Conservation (phyloP, 1,140 invertebrate species). For the Aradophagus sp. region DNA sequence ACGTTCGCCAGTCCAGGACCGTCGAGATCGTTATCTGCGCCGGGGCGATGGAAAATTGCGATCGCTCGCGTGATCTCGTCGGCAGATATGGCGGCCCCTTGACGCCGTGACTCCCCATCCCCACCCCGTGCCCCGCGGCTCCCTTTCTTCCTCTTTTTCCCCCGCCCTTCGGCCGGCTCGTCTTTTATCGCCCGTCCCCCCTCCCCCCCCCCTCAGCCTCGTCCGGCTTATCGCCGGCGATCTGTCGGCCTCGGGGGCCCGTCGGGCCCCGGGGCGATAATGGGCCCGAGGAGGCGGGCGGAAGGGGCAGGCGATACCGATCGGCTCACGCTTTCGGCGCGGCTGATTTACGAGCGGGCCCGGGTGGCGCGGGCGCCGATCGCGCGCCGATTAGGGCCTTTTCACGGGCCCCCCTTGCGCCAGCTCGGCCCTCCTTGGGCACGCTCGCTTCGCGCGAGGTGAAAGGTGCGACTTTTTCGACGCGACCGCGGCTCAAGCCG, state of each 20-base stretch:
- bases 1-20: conserved; percentile 8
- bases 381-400: conserved; percentile 10
- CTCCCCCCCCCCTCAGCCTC: conserved; percentile 20
- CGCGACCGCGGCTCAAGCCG: not conserved
- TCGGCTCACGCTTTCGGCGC: no score
- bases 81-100: conserved; percentile 53
- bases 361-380: conserved; percentile 13
- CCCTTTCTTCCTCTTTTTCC: conserved; percentile 7
- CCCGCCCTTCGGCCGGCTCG: conserved; percentile 2
- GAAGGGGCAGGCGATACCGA: no score
- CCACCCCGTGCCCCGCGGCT: no score
- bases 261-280: no score
- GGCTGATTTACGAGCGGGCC: conserved; percentile 27
- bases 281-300: no score
- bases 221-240: no score
- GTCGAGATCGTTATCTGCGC: conserved; percentile 41
- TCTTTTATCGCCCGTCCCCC: conserved; percentile 38
- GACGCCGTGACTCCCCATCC: no score
- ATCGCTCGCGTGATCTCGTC: conserved; percentile 50
- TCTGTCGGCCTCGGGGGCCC: no score
- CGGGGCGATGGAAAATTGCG: conserved; percentile 49
- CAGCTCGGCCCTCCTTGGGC: not conserved
- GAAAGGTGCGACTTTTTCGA: conserved; percentile 22
- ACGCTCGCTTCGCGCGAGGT: conserved; percentile 18
- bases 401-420: conserved; percentile 1